Conservation (phyloP, 2,113 vertebrate species). For the Cynopterus brachyotis region DNA sequence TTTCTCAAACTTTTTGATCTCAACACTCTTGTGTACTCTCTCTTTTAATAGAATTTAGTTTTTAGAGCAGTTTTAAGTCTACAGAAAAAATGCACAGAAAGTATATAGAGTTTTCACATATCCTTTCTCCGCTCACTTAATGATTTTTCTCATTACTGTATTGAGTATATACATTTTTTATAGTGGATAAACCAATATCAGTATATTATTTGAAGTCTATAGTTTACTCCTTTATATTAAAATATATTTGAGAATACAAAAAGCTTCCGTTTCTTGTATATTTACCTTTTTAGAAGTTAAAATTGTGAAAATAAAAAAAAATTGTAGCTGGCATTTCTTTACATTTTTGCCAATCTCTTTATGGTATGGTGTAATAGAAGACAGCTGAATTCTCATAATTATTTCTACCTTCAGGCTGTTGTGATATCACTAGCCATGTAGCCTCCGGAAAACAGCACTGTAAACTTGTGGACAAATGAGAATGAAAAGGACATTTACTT, state of each 20-base stretch:
- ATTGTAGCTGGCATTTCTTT: background rate
- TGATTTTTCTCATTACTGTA: background rate
- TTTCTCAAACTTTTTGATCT: background rate
- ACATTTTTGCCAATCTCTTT: background rate
- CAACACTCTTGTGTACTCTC: background rate
- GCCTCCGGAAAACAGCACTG: background rate
- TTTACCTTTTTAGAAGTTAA: background rate
- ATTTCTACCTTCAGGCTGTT: background rate
- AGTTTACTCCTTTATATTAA: background rate
- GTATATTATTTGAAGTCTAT: background rate
- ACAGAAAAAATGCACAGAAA: background rate
- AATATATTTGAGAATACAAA: background rate
- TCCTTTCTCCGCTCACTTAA: background rate
- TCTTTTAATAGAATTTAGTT: background rate
- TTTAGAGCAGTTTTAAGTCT: background rate
- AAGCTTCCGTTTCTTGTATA: background rate
- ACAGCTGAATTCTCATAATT: background rate
- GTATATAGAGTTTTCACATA: background rate
- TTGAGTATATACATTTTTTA: background rate
- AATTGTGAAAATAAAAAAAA: background rate
- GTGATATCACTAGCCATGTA: background rate
- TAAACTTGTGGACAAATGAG: background rate
- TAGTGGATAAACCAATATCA: background rate
- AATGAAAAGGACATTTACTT: background rate
- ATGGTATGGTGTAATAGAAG: background rate